Conservation (phyloP, 2,888 invertebrate genomes). For the Melanchra persicariae region DNA sequence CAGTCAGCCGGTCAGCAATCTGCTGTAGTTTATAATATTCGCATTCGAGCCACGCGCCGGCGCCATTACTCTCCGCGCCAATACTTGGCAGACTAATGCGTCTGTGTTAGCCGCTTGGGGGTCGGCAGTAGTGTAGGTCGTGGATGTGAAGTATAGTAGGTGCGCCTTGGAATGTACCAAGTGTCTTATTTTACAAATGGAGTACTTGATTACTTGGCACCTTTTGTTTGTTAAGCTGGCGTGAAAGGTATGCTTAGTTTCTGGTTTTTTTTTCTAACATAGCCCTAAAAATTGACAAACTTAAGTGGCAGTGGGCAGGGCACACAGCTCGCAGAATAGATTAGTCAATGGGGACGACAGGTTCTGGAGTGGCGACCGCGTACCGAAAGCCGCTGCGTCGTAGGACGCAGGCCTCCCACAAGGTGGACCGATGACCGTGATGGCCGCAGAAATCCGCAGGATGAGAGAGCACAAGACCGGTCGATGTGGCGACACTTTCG, state of each 20-base stretch:
- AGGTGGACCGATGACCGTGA: no score
- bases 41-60: slow-evolving; percentile 50
- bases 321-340: not conserved
- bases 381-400: no score
- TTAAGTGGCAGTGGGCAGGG: not conserved
- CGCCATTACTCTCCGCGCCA: slow-evolving; percentile 50
- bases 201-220: no score
- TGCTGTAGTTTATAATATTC: slow-evolving; percentile 45
- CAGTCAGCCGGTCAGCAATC: slow-evolving; percentile 43
- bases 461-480: no score
- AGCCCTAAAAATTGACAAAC: no score
- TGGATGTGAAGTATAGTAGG: not conserved
- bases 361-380: no score
- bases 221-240: not conserved
- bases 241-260: no score
- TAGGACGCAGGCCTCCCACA: no score
- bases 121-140: slow-evolving; percentile 21
- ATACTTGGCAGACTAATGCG: slow-evolving; percentile 50
- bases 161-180: not conserved
- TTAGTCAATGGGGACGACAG: no score
- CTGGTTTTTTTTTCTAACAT: no score
- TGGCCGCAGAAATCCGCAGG: no score
- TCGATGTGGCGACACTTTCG: no score
- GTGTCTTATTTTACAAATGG: not conserved
- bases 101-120: slow-evolving; percentile 3